Evolutionary conservation across 2,113 vertebrate genomes (phyloP).

Genomic region (Silurus glanis): DNA sequence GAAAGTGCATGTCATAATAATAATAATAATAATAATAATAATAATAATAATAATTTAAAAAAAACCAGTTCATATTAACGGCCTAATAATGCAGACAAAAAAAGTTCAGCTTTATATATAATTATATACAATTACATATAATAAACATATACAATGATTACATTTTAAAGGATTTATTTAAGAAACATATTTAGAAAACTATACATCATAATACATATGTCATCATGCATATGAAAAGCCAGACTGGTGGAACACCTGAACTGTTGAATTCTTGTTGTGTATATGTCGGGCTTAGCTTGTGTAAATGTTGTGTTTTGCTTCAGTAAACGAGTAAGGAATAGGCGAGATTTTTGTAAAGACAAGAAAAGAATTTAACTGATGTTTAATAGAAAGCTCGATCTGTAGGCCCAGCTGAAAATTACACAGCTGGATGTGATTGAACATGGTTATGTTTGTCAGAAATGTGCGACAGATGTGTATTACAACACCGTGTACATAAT

Average conservation of each 20-base stretch:
- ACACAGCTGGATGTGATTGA: background rate
- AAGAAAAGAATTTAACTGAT: background rate
- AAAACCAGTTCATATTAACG: background rate
- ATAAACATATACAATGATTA: too few relatives aligned
- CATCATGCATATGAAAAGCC: background rate
- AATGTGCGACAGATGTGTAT: background rate
- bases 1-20: background rate
- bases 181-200: background rate
- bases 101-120: background rate
- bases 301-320: background rate
- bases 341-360: too few relatives aligned
- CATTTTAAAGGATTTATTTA: too few relatives aligned
- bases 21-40: background rate
- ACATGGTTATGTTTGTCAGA: background rate
- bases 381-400: background rate
- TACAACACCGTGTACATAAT: too few relatives aligned
- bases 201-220: background rate
- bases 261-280: too few relatives aligned
- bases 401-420: background rate
- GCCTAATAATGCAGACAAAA: background rate
- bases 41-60: too few relatives aligned
- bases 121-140: background rate
- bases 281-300: background rate
- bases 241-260: background rate
- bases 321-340: background rate